Evolutionary conservation across 2,888 invertebrate genomes (phyloP), one percentile per base, ranked within the genome.

Genomic region (Sycophila texana): DNA sequence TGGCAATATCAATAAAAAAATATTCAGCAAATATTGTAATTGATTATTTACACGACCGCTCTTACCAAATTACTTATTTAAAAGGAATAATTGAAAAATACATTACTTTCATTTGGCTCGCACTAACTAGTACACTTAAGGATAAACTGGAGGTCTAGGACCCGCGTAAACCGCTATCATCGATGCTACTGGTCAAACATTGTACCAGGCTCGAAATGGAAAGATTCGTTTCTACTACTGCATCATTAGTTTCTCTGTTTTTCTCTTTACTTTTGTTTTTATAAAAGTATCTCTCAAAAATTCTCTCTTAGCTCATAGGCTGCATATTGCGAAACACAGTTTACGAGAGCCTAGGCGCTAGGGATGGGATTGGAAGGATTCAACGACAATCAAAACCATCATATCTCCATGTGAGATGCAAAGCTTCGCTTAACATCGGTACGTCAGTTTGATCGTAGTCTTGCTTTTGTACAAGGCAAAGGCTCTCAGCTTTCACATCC

Each of bases 371-470:
- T 77, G 85, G 84, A 81, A 79, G 84, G 84, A 79, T 85, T 61
- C 49, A 87, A 88, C 88, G 89, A 89, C 87, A 87, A 88, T 89
- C 90, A 90, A 89, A 86, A 89, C 88, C 87, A 88, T 89, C 89
- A 87, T 88, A 89, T 89, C 89, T 88, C 90, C 85, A 86, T 87
- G 86, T 86, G 88, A 53, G 88, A 87, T 87, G 88, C 86, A 86
- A 89, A 88, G 87, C 86, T 87, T 87, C 87, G 87, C 86, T 85
- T 87, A 87, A 86, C 88, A 89, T 88, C 86, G 85, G 85, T 83
- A 87, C 88, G 87, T 87, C 87, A 85, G 86, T 87, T 88, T 86
- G 73, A 72, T 77, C 86, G 80, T 85, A 85, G 83, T 84, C 86
- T 87, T 87, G 88, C 85, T 87, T 81, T 86, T 87, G 86, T 87